phyloP scores from a whole-genome alignment of 2,888 invertebrate species.

The Iphiclides podalirius region DNA sequence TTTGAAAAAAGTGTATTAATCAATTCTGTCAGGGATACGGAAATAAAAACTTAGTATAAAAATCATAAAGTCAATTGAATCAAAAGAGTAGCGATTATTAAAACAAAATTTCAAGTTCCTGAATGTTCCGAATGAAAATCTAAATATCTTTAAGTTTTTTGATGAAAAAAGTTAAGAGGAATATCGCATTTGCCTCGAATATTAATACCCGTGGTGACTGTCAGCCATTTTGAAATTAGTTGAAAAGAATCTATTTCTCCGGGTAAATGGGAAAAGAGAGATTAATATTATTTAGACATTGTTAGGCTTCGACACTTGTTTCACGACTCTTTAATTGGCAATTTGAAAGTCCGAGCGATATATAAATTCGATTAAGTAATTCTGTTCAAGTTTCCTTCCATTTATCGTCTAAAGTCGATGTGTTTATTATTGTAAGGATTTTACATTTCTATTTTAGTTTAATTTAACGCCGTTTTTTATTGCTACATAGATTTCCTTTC shows the following conservation, averaged over 20 bases:
- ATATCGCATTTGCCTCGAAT: constrained; percentile 10
- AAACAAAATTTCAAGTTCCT: background rate
- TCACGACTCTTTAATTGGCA: constrained; percentile 9
- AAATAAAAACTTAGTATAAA: no score
- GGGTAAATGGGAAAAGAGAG: background rate
- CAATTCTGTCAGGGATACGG: no score
- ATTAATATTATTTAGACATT: constrained; percentile 12
- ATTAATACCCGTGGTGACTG: constrained; percentile 6
- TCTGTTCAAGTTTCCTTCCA: background rate
- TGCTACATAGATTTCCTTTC: no score
- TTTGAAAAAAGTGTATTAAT: no score
- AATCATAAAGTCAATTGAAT: no score
- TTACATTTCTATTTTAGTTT: no score
- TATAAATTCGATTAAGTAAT: constrained; percentile 2
- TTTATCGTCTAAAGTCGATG: no score
- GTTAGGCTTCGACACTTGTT: constrained; percentile 9
- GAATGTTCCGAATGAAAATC: constrained; percentile 1
- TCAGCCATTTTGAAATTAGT: constrained; percentile 16
- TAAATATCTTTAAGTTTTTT: constrained; percentile 17
- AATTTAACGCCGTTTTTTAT: no score
- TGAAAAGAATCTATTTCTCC: constrained; percentile 8
- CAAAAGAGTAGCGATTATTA: background rate
- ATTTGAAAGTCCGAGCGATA: constrained; percentile 4
- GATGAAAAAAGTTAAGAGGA: constrained; percentile 17
- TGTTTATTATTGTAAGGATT: no score